Base-by-base conservation (phyloP, 2,113 vertebrate species). In the Nibea coibor region DNA sequence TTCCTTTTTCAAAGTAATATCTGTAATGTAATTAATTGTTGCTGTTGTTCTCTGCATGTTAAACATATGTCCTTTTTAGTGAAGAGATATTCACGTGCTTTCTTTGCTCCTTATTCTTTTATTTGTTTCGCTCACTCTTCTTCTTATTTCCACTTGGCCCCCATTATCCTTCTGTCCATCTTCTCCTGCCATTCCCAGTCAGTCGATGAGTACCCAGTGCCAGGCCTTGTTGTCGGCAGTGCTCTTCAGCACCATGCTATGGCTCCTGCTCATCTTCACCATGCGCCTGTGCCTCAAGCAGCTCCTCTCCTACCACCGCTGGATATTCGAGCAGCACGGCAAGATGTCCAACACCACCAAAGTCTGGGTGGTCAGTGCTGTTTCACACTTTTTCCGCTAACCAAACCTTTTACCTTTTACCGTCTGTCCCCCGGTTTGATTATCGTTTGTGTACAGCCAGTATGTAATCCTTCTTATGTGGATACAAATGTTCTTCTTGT, bases 251-350 rank as follows among this genome's bases (percentile, higher is more conserved):
- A 97, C 96, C 0, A 93, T 95, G 72, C 92, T 98, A 0, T 98
- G 97, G 97, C 95, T 96, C 35, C 85, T 96, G 20, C 95, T 98
- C 68, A 96, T 98, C 87, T 95, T 97, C 91, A 97, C 96, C 19
- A 97, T 98, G 92, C 95, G 96, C 3, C 89, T 96, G 67, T 96
- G 96, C 54, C 94, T 98, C 74, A 96, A 96, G 89, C 94, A 96
- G 85, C 95, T 98, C 9, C 93, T 98, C n/a, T 97, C 96, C 47
- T 97, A 98, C 83, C 97, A 97, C 45, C 94, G 95, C 83, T 97
- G 97, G 97, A 96, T 97, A 82, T 96, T 96, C 0, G 96, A 98
- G 88, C 94, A 96, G 72, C 96, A 95, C 0, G 96, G 96, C 65
- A 94, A 94, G 84, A 94, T 96, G 93, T 97, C 97, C 53, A 95